Conservation (phyloP, 1,140 invertebrate genomes). For the Acromyrmex charruanus region DNA sequence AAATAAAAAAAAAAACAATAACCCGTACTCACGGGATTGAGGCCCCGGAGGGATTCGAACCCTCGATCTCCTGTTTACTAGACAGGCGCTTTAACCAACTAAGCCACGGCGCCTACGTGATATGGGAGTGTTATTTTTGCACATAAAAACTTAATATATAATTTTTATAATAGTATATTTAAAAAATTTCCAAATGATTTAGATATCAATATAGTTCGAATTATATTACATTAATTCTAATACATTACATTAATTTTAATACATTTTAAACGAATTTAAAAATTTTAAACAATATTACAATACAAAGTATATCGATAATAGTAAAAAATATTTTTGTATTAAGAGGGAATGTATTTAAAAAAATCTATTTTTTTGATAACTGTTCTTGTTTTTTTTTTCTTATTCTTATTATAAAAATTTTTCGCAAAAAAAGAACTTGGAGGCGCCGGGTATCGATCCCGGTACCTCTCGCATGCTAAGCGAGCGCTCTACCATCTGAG, state of each 20-base stretch:
- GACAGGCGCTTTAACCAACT: constrained; percentile 89
- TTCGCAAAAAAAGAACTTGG: constrained; percentile 82
- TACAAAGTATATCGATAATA: not conserved
- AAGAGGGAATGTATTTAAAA: not conserved
- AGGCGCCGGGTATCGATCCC: constrained; percentile 94
- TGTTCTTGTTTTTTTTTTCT: not conserved
- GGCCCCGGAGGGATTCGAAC: constrained; percentile 88
- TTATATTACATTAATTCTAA: not conserved
- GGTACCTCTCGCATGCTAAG: constrained; percentile 95
- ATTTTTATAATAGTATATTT: not conserved
- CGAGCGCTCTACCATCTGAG: constrained; percentile 93
- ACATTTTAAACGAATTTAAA: no score
- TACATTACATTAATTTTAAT: not conserved
- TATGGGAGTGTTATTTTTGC: fast-evolving
- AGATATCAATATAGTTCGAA: not conserved
- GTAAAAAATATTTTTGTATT: not conserved
- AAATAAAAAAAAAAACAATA: constrained; percentile 8
- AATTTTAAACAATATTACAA: not conserved
- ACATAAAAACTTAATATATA: not conserved
- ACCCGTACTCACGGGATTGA: constrained; percentile 49
- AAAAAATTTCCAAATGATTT: not conserved
- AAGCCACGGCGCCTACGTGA: constrained; percentile 86
- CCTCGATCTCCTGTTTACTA: constrained; percentile 88
- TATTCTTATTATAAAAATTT: not conserved
- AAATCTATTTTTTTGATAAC: not conserved